Evolutionary conservation across 2,797 vertebrate species (phyloP), one percentile per base, ranked within the genome.

Genomic region (Epinephelus malabaricus): DNA sequence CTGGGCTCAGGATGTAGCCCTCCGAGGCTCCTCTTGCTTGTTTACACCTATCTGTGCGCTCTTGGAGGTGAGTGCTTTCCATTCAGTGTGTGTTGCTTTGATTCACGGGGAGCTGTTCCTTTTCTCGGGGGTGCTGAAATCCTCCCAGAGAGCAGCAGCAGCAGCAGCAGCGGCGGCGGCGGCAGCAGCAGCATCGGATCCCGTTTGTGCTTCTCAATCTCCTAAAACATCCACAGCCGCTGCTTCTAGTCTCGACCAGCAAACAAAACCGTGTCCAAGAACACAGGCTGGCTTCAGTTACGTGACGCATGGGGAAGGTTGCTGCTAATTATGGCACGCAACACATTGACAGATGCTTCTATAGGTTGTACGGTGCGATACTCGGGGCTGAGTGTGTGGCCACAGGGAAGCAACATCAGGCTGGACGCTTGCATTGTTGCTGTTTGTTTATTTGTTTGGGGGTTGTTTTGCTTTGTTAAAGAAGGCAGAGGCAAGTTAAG

Each of bases 11-110:
- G 92, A 90, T 84, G 92, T 64, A 86, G 91, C 92, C 92, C 92
- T 79, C 73, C 88, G 86, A 81, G 92, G 92, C 94, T 96, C 92
- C 93, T 95, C 88, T 87, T 91, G 93, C 93, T 95, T 78, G 86
- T 95, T 82, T 95, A 81, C 94, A 90, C 90, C 88, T 91, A 72
- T 83, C 88, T 95, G 76, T 93, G 92, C 92, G 95, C 93, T 67
- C 88, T 94, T 23, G 95, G 94, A 95, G 96, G 96, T 96, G 94
- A 96, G 96, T 96, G 85, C 47, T 80, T 59, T 73, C 70, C 43
- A 25, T 74, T 69, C 82, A 69, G 68, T 69, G 82, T 68, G 78
- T 46, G 76, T 54, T n/a, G 85, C 80, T 76, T 59, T 82, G 89
- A 71, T 92, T 86, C 91, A 54, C 68, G 88, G 89, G 90, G 95